These are phyloP conservation scores for Dendronephthya gigantea DNA, from an alignment of 64 coral and sea anemone species.

Conservation along the genomic window DNA sequence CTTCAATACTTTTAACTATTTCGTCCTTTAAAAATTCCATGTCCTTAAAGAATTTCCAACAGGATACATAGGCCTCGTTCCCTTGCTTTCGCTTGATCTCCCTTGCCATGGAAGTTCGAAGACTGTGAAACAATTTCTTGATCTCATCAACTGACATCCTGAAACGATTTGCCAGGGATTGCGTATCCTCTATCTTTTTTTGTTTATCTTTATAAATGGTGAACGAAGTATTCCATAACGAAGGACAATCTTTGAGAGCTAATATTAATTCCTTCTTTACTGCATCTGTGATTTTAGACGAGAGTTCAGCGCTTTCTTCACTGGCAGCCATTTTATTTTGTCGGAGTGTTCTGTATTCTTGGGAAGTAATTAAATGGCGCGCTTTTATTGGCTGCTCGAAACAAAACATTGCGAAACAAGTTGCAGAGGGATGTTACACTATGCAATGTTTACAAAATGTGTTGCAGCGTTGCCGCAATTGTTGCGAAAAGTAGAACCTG, in stretches of 20 bases:
- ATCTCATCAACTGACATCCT: background rate
- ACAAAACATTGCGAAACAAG: background rate
- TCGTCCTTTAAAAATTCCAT: conserved; percentile 25
- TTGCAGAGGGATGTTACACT: background rate
- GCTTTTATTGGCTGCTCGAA: background rate
- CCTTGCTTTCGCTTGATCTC: background rate
- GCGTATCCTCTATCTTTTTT: conserved; percentile 6
- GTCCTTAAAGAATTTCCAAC: conserved; percentile 26
- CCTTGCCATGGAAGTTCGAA: conserved; percentile 19
- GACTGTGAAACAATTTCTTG: conserved; percentile 28
- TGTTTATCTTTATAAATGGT: conserved; percentile 13
- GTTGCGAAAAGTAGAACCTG: conserved; percentile 21
- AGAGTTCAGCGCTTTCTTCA: background rate
- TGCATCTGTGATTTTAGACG: background rate
- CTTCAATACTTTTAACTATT: conserved; percentile 18
- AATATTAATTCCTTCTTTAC: background rate
- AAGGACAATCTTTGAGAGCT: background rate
- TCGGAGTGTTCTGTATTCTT: background rate
- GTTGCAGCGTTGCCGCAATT: background rate
- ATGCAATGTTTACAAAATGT: background rate
- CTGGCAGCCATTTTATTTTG: background rate
- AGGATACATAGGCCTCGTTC: background rate
- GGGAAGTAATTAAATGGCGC: background rate
- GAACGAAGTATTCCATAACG: background rate
- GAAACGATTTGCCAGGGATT: conserved; percentile 19